A percentile compares a stretch with the other conserved stretches of the same genome.
These are phyloP conservation scores for Oreochromis tanganicae DNA, from an alignment of 2,113 vertebrate species.

Conservation along the genomic window DNA sequence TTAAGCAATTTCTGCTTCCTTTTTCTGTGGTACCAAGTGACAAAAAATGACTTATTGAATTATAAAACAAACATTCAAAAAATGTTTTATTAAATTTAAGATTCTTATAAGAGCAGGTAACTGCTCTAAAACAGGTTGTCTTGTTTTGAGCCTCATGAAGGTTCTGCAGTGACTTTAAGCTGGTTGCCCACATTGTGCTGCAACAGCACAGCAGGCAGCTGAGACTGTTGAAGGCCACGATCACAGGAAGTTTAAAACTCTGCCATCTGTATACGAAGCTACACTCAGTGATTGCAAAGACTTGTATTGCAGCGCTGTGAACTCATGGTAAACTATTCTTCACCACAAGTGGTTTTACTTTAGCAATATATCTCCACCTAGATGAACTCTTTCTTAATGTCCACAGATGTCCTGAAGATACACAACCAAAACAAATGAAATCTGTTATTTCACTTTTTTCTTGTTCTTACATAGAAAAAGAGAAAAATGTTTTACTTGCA, in stretches of 20 bases:
- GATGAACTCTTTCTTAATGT: background rate
- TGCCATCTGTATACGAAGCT: background rate
- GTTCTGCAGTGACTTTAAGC: background rate
- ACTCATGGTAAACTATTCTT: background rate
- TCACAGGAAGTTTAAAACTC: background rate
- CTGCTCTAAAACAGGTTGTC: background rate
- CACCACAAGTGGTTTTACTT: background rate
- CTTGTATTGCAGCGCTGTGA: background rate
- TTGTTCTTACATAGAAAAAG: background rate
- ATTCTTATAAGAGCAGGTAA: background rate
- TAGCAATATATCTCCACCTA: background rate
- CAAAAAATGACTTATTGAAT: background rate
- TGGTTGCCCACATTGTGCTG: background rate
- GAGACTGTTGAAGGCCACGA: background rate
- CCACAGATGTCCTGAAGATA: background rate
- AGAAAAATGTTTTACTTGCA: background rate
- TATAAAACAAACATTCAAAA: background rate
- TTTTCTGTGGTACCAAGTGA: background rate
- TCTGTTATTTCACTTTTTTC: background rate
- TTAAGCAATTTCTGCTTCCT: background rate
- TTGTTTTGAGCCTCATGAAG: background rate
- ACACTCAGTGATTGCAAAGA: background rate
- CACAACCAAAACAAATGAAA: background rate
- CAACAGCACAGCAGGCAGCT: background rate
- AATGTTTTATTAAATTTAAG: background rate